Conservation (phyloP, 37 sponge, comb jelly and placozoan genomes). For the Oscarella lobularis region DNA sequence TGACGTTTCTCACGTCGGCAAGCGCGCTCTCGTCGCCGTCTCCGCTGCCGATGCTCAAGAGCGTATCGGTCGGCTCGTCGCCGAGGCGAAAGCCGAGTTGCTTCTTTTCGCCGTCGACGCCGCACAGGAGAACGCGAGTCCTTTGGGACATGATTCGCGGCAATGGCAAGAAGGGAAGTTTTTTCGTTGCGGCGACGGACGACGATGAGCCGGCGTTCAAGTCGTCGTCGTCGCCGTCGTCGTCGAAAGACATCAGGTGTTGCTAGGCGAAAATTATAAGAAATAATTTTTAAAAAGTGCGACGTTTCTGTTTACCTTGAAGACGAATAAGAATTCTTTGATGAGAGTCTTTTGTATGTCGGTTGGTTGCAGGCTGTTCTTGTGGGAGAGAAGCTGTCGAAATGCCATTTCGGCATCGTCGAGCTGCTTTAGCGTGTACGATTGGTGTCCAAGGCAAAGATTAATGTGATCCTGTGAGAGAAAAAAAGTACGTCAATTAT, state of each 20-base stretch:
- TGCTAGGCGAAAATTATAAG: background rate
- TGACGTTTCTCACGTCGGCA: background rate
- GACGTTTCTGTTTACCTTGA: background rate
- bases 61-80: too few relatives aligned
- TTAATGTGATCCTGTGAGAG: conserved; percentile 7
- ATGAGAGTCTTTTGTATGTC: background rate
- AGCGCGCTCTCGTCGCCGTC: background rate
- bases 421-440: conserved; percentile 2
- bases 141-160: background rate
- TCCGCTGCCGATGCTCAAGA: too few relatives aligned
- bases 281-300: background rate
- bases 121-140: background rate
- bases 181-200: background rate
- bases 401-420: background rate
- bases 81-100: background rate
- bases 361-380: background rate
- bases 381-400: background rate
- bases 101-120: background rate
- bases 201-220: too few relatives aligned
- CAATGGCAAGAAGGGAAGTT: background rate
- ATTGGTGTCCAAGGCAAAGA: conserved; percentile 3
- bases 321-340: background rate
- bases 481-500: too few relatives aligned
- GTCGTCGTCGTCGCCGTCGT: too few relatives aligned
- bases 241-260: background rate